A percentile compares a stretch with the other conserved stretches of the same genome.
Conservation (phyloP, 2,888 invertebrate genomes). For the Leptogaster cylindrica region DNA sequence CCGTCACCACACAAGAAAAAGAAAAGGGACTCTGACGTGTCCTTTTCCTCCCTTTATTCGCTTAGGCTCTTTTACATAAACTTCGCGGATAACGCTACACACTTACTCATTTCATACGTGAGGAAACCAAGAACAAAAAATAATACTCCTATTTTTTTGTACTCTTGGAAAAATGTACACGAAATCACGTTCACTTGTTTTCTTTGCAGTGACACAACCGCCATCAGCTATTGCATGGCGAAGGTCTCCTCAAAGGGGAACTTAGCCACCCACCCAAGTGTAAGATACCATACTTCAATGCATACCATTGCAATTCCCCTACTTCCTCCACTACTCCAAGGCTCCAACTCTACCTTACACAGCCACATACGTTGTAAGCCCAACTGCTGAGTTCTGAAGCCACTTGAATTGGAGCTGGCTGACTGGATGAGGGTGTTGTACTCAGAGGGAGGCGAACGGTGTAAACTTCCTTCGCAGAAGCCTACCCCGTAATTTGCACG, state of each 20-base stretch:
- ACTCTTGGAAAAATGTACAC: background rate
- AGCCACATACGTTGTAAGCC: no score
- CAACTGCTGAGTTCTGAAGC: no score
- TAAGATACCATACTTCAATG: background rate
- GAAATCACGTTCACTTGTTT: slow-evolving; percentile 20
- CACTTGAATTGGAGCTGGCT: slow-evolving; percentile 6
- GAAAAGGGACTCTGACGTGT: background rate
- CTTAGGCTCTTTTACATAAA: slow-evolving; percentile 5
- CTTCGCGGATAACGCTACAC: slow-evolving; percentile 5
- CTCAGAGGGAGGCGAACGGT: slow-evolving; percentile 7
- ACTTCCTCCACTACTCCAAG: no score
- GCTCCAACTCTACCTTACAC: no score
- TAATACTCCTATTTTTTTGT: no score
- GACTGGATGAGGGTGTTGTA: slow-evolving; percentile 4
- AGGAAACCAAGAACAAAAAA: background rate
- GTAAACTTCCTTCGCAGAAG: no score
- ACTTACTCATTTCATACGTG: slow-evolving; percentile 15
- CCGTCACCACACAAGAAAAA: slow-evolving; percentile 19
- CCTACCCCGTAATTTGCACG: background rate
- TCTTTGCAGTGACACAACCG: background rate
- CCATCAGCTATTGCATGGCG: slow-evolving; percentile 5
- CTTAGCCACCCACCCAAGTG: background rate
- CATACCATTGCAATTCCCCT: no score
- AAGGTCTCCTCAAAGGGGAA: slow-evolving; percentile 9
- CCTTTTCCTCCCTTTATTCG: background rate